These are phyloP conservation scores for Lateolabrax maculatus DNA, from an alignment of 2,797 vertebrate genomes.

Conservation along the genomic window DNA sequence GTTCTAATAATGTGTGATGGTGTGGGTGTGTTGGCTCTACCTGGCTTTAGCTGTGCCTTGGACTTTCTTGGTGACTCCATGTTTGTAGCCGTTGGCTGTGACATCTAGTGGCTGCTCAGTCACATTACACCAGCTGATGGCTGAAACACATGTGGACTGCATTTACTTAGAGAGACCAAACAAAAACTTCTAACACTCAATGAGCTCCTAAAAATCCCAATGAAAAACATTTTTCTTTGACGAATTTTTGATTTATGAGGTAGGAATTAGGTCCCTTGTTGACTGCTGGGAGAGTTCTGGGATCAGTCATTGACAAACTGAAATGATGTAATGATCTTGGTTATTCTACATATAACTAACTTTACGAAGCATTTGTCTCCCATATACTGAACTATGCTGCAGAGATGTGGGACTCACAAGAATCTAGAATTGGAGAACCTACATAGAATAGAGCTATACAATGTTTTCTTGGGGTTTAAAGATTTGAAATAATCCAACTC, in stretches of 20 bases:
- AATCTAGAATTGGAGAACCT: too few species aligned
- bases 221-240: not conserved
- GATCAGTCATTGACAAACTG: not conserved
- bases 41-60: constrained; percentile 88
- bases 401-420: not conserved
- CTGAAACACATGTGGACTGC: constrained; percentile 72
- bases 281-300: too few species aligned
- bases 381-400: not conserved
- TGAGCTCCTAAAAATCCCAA: not conserved
- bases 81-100: constrained; percentile 93
- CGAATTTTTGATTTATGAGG: not conserved
- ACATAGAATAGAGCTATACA: not conserved
- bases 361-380: not conserved
- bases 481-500: not conserved
- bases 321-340: not conserved
- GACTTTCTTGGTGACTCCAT: constrained; percentile 91
- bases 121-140: constrained; percentile 95
- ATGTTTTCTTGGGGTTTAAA: not conserved
- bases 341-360: not conserved
- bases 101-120: constrained; percentile 92
- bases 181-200: not conserved
- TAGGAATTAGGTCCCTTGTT: too few species aligned
- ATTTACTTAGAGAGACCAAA: not conserved
- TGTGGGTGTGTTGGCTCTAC: constrained; percentile 70
- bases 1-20: rapidly evolving